phyloP scores from a whole-genome alignment of 2,797 vertebrate species.

The Cyclopterus lumpus region DNA sequence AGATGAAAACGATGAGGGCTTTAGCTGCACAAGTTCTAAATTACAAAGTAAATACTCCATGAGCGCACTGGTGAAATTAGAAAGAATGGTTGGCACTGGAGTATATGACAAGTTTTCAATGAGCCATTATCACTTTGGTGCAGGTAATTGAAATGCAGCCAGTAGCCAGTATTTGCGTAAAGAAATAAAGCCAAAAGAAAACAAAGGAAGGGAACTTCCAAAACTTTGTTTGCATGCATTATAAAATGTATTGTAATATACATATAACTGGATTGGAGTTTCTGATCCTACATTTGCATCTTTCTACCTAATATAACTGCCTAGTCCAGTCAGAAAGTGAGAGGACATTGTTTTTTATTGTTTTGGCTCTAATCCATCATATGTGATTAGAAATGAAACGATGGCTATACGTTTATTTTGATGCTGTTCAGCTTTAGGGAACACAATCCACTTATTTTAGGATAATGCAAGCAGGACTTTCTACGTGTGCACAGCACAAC shows the following conservation, averaged over 20 bases:
- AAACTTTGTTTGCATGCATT: constrained; percentile 9
- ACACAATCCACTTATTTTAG: neutral
- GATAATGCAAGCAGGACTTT: neutral
- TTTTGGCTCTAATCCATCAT: neutral
- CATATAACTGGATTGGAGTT: neutral
- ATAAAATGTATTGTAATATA: constrained; percentile 1
- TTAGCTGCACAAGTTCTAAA: constrained; percentile 40
- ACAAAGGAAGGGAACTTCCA: neutral
- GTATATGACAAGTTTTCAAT: constrained; percentile 35
- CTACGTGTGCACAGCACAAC: neutral
- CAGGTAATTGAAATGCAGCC: constrained; percentile 51
- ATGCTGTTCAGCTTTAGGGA: neutral
- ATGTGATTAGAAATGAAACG: constrained; percentile 12
- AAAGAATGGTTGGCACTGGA: constrained; percentile 21
- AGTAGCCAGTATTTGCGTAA: constrained; percentile 16
- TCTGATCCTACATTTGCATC: constrained; percentile 12
- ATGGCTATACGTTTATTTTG: neutral
- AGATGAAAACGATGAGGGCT: constrained; percentile 31
- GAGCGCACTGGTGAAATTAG: constrained; percentile 31
- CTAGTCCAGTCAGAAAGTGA: neutral
- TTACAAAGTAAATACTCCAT: constrained; percentile 42
- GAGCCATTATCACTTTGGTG: constrained; percentile 34
- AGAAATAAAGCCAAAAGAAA: constrained; percentile 30
- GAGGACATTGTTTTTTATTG: neutral
- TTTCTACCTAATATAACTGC: neutral